Base-by-base conservation (phyloP, 1,140 invertebrate genomes). In the Drosophila arawakana region DNA sequence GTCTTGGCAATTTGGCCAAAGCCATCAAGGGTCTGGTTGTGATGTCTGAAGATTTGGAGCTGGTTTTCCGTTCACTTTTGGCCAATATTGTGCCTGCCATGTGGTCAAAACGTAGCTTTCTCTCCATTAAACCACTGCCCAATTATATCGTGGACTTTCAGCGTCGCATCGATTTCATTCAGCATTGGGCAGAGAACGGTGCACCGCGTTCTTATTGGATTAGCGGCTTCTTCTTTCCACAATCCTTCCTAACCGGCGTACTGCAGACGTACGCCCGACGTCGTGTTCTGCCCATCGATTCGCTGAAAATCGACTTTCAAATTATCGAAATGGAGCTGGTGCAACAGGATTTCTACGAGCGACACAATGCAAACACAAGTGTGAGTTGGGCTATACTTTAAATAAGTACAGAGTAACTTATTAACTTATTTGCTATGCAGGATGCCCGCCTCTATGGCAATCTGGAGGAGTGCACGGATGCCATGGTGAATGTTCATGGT, bases 191-290 rank as follows among this genome's bases (percentile, higher is more conserved):
- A 10, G 92, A 93, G 43, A 93, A 94, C 8, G 95, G 95, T 5
- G 93, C 93, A n/a, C 97, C 96, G 9, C 93, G 94, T 39, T 97
- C 97, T 5, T 98, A 95, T 88, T 98, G 97, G 97, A 92, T 98
- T 35, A 97, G 97, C 43, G 97, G 97, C 13, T 95, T 98, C 81
- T 98, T 97, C 92, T 98, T 98, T 91, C 97, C 97, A 0, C 97
- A 98, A 94, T 97, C 97, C 43, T 97, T 98, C 86, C 94, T 98
- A 62, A 98, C 97, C 6, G 97, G 97, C 4, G 94, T 96, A 11
- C 93, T 98, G 54, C 97, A 98, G 93, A 97, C 97, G 0, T 96
- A 95, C 92, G 96, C 97, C 1, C 93, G 97, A 41, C 96, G 96
- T 80, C 96, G 97, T 75, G 94, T 95, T 37, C 94, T 97, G 49